Conservation (phyloP, 2,888 invertebrate species). For the Orthosia cruda region DNA sequence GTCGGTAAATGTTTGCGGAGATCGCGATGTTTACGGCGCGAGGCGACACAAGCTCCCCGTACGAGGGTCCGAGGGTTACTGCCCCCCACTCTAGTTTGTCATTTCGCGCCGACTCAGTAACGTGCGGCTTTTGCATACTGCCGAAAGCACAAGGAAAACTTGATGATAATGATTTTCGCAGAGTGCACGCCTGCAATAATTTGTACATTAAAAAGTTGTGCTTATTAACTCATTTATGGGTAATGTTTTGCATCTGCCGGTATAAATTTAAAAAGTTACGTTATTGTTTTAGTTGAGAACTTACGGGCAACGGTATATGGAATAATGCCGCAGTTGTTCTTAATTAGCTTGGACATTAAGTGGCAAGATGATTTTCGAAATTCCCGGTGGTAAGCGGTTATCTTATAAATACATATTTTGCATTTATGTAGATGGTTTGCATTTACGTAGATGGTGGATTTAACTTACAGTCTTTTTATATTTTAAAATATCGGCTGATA, state of each 20-base stretch:
- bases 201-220: slow-evolving; percentile 48
- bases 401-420: too few relatives aligned
- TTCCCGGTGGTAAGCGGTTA: background rate
- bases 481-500: background rate
- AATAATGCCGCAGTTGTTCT: slow-evolving; percentile 43
- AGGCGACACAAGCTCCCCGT: slow-evolving; percentile 86
- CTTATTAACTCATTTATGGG: slow-evolving; percentile 30
- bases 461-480: too few relatives aligned
- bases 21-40: slow-evolving; percentile 83
- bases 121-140: slow-evolving; percentile 81
- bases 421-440: background rate
- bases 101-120: slow-evolving; percentile 91
- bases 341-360: slow-evolving; percentile 24
- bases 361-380: slow-evolving; percentile 17
- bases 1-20: slow-evolving; percentile 75
- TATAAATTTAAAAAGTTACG: slow-evolving; percentile 37
- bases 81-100: slow-evolving; percentile 86
- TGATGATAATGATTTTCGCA: slow-evolving; percentile 79
- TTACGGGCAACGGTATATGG: slow-evolving; percentile 11
- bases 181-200: slow-evolving; percentile 67
- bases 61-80: slow-evolving; percentile 85
- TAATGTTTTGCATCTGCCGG: slow-evolving; percentile 21
- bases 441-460: too few relatives aligned
- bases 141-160: slow-evolving; percentile 71
- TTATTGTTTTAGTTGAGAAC: slow-evolving; percentile 21